These are phyloP conservation scores for Lamellibrachia luymesi DNA, from an alignment of 1,140 invertebrate species.

Conservation along the genomic window DNA sequence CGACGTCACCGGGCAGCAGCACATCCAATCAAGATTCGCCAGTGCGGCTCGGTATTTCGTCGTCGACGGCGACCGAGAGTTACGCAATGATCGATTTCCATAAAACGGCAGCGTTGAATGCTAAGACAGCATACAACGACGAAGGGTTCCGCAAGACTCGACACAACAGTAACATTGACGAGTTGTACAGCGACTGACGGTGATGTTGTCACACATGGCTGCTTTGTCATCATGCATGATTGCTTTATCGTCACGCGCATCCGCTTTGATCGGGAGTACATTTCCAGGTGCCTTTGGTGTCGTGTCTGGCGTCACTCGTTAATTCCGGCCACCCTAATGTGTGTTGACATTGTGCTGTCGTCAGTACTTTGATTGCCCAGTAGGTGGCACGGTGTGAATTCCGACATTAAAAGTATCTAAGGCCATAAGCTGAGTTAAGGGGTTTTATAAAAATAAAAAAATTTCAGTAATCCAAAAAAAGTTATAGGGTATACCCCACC, in stretches of 20 bases:
- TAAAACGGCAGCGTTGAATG: slow-evolving; percentile 18
- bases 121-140: slow-evolving; percentile 12
- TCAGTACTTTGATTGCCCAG: not conserved
- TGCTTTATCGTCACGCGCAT: not conserved
- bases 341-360: not conserved
- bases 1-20: not conserved
- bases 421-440: not conserved
- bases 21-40: slow-evolving; percentile 4
- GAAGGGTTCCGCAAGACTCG: slow-evolving; percentile 26
- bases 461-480: no score
- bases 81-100: slow-evolving; percentile 28
- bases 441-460: no score
- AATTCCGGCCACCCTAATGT: not conserved
- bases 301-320: not conserved
- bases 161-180: slow-evolving; percentile 30
- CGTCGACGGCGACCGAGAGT: slow-evolving; percentile 13
- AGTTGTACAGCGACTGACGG: slow-evolving; percentile 14
- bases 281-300: not conserved
- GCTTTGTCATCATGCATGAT: not conserved
- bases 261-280: not conserved
- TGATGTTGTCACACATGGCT: not conserved
- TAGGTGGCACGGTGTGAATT: not conserved
- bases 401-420: not conserved
- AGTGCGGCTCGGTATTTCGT: not conserved
- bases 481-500: no score